Percentiles rank a stretch among this genome's conserved stretches.
Evolutionary conservation across 2,113 vertebrate genomes (phyloP).

Genomic region (Loxodonta africana): DNA sequence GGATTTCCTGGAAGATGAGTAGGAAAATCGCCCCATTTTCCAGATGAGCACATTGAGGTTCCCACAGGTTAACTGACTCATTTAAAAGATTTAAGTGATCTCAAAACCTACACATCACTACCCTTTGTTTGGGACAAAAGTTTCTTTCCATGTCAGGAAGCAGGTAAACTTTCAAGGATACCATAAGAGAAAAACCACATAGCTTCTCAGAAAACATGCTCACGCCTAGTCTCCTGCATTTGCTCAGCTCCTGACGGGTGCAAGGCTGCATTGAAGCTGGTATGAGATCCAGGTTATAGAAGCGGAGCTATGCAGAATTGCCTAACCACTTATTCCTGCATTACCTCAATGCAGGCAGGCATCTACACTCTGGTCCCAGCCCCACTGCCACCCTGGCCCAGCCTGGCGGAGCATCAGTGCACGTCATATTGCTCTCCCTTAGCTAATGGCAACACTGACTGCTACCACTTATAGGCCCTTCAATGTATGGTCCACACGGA

Average conservation of each 20-base stretch:
- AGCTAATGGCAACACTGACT: neutral
- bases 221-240: neutral
- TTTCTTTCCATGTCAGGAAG: neutral
- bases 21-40: neutral
- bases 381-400: neutral
- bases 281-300: neutral
- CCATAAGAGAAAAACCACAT: rapidly evolving
- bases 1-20: neutral
- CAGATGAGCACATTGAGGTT: neutral
- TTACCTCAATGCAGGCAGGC: neutral
- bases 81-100: neutral
- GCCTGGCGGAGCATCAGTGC: neutral
- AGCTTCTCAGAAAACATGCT: neutral
- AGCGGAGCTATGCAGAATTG: neutral
- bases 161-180: neutral
- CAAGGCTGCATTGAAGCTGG: no score
- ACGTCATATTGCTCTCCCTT: neutral
- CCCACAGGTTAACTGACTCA: neutral
- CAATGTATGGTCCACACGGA: neutral
- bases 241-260: rapidly evolving
- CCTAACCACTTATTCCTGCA: rapidly evolving
- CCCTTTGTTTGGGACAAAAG: neutral
- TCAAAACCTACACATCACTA: neutral
- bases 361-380: rapidly evolving
- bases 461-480: neutral